Conservation (phyloP, 2,113 vertebrate species). For the Oostethus manadensis region DNA sequence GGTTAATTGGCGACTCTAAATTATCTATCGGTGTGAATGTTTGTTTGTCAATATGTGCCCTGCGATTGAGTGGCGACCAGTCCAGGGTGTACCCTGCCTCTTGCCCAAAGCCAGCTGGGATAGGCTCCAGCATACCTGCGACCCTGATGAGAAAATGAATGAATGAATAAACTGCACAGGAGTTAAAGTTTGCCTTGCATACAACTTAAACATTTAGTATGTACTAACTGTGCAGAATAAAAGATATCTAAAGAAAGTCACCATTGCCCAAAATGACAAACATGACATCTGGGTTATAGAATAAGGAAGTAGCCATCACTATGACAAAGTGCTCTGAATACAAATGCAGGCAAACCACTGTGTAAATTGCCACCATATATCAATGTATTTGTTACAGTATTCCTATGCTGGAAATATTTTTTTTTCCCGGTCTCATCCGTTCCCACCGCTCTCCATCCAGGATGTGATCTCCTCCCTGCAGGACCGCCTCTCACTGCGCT, state of each 20-base stretch:
- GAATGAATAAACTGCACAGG: constrained; percentile 16
- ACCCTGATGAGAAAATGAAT: no score
- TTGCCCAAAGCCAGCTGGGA: no score
- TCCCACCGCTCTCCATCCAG: constrained; percentile 60
- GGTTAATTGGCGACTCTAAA: no score
- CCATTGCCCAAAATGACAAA: constrained; percentile 17
- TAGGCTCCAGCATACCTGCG: no score
- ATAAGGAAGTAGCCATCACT: constrained; percentile 13
- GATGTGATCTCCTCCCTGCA: constrained; percentile 95
- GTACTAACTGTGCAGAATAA: constrained; percentile 13
- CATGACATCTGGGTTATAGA: constrained; percentile 4
- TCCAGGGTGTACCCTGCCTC: no score
- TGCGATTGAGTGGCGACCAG: no score
- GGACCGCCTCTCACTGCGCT: constrained; percentile 93
- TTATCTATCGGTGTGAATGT: no score
- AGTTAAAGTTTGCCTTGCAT: constrained; percentile 17
- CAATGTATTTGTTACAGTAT: constrained; percentile 7
- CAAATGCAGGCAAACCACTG: constrained; percentile 10
- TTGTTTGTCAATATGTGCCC: no score
- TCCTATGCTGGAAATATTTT: constrained; percentile 7
- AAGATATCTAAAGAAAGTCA: constrained; percentile 15
- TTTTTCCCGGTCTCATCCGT: constrained; percentile 15
- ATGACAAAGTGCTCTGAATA: constrained; percentile 22
- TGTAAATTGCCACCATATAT: constrained; percentile 18
- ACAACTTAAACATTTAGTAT: constrained; percentile 14